phyloP scores from a whole-genome alignment of 2,113 vertebrate genomes.

The Cariama cristata region DNA sequence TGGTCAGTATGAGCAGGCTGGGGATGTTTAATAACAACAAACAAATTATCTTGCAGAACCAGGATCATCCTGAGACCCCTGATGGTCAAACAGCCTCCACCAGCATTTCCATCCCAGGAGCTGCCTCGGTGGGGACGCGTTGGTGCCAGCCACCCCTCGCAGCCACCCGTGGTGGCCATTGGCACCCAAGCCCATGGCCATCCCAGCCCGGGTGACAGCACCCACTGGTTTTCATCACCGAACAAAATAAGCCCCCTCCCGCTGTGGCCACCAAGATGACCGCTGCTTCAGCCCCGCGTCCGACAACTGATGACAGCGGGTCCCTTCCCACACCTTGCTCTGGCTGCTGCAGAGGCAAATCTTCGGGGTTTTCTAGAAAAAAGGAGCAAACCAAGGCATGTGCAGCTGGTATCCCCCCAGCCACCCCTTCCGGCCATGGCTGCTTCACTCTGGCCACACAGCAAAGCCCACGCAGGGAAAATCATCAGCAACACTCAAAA shows the following conservation, averaged over 20 bases:
- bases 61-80: background rate
- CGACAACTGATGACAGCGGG: fast-evolving
- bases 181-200: fast-evolving
- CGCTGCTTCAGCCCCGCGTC: fast-evolving
- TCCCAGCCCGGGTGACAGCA: background rate
- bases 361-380: background rate
- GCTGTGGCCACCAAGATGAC: fast-evolving
- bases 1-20: background rate
- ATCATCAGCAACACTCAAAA: background rate
- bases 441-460: fast-evolving
- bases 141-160: fast-evolving
- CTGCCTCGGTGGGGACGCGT: fast-evolving
- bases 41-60: background rate
- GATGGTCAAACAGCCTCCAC: background rate
- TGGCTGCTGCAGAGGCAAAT: background rate
- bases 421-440: fast-evolving
- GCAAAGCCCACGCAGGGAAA: background rate
- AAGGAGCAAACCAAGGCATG: background rate
- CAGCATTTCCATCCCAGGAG: background rate
- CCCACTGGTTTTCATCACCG: background rate
- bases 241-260: background rate
- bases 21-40: background rate
- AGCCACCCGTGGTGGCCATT: background rate
- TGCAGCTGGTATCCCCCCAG: fast-evolving
- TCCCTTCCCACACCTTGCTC: background rate